phyloP scores from a whole-genome alignment of 2,797 vertebrate species.

The Mastacembelus armatus region DNA sequence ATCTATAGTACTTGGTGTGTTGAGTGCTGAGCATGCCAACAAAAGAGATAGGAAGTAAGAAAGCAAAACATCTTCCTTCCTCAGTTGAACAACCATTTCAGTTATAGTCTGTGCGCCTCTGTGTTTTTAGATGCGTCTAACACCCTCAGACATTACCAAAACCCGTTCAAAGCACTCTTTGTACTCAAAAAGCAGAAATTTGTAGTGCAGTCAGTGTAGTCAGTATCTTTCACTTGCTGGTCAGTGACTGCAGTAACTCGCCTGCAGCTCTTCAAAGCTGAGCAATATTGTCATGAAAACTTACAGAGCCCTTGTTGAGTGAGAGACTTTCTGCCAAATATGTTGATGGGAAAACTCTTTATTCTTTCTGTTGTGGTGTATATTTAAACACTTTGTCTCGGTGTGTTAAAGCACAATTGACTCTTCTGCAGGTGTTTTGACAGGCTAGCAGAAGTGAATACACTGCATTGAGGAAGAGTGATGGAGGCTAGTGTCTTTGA shows the following conservation, averaged over 20 bases:
- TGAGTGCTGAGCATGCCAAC: background rate
- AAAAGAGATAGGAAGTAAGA: slow-evolving; percentile 47
- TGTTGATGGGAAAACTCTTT: slow-evolving; percentile 7
- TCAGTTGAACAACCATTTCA: slow-evolving; percentile 13
- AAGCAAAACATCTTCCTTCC: slow-evolving; percentile 37
- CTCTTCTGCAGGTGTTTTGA: slow-evolving; percentile 31
- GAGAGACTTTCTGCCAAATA: slow-evolving; percentile 17
- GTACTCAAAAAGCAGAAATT: slow-evolving; percentile 10
- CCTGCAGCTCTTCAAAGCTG: slow-evolving; percentile 7
- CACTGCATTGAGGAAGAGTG: slow-evolving; percentile 14
- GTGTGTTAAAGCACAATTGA: background rate
- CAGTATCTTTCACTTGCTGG: slow-evolving; percentile 16
- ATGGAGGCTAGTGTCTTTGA: slow-evolving; percentile 71
- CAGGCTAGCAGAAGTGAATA: slow-evolving; percentile 1
- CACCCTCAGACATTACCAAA: slow-evolving; percentile 1
- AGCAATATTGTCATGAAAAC: slow-evolving; percentile 14
- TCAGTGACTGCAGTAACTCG: slow-evolving; percentile 21
- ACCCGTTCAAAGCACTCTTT: background rate
- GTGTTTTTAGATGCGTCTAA: slow-evolving; percentile 15
- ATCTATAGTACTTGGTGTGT: slow-evolving; percentile 8
- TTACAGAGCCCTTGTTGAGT: slow-evolving; percentile 16
- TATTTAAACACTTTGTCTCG: slow-evolving; percentile 7
- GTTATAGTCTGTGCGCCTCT: background rate
- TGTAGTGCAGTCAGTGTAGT: slow-evolving; percentile 9
- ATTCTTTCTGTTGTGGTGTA: slow-evolving; percentile 26